Conservation (phyloP, 2,797 vertebrate genomes). For the Lepus townsendii region DNA sequence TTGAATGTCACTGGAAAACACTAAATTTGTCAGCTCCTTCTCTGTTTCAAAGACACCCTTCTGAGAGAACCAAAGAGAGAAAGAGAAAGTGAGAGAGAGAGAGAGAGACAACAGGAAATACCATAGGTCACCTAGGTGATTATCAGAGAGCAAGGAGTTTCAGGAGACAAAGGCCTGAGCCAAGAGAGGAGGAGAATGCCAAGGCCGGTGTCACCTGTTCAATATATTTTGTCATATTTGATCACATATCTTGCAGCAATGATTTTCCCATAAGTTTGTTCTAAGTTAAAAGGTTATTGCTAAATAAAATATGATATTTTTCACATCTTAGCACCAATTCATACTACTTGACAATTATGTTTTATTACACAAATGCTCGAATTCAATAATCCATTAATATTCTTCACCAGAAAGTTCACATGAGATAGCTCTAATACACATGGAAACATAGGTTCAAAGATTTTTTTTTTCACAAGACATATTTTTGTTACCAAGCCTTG, state of each 20-base stretch:
- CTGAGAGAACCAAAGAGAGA: neutral
- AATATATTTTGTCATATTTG: slow-evolving; percentile 23
- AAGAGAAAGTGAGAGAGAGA: neutral
- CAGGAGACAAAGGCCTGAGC: neutral
- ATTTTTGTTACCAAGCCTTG: neutral
- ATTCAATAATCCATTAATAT: slow-evolving; percentile 31
- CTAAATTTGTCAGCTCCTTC: neutral
- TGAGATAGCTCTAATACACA: neutral
- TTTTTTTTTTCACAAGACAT: neutral
- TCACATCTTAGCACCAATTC: neutral
- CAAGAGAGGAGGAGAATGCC: neutral
- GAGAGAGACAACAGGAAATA: neutral
- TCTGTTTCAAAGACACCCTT: slow-evolving; percentile 15
- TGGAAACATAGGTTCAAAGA: slow-evolving; percentile 6
- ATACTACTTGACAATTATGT: neutral
- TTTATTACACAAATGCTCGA: neutral
- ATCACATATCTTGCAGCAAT: neutral
- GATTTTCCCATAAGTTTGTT: slow-evolving; percentile 23
- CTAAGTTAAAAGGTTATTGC: slow-evolving; percentile 8
- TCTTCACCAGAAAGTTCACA: neutral
- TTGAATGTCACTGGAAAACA: slow-evolving; percentile 35
- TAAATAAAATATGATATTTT: slow-evolving; percentile 27
- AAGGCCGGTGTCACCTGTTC: neutral
- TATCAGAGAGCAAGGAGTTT: neutral
- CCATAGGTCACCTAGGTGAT: neutral